Evolutionary conservation across 1,140 invertebrate genomes (phyloP).

Genomic region (Helicoverpa armigera): DNA sequence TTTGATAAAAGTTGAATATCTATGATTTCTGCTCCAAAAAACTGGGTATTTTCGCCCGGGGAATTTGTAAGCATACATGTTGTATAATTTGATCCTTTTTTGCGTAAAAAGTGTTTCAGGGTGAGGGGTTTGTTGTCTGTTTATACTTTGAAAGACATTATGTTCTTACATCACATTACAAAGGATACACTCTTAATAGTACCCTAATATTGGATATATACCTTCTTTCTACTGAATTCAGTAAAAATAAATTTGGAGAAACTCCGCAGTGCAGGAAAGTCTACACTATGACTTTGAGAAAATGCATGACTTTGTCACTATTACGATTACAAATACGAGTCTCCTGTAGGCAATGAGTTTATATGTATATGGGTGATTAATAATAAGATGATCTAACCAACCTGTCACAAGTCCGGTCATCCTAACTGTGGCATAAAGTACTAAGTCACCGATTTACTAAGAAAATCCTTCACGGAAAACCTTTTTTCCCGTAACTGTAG

Average conservation of each 20-base stretch:
- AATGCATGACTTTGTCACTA: no score
- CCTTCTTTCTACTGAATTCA: no score
- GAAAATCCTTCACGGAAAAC: no score
- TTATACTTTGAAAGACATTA: not conserved
- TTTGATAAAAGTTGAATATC: constrained; percentile 1
- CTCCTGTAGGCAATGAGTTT: not conserved
- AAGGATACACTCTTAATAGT: no score
- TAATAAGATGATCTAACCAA: constrained; percentile 11
- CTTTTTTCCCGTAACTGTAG: no score
- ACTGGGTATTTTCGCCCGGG: not conserved
- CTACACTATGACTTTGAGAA: constrained; percentile 1
- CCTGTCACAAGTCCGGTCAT: not conserved
- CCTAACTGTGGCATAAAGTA: not conserved
- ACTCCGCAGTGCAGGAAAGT: no score
- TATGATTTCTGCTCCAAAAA: no score
- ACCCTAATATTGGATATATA: no score
- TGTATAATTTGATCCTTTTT: constrained; percentile 9
- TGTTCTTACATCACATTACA: not conserved
- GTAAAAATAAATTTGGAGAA: no score
- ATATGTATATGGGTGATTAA: constrained; percentile 13
- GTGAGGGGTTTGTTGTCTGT: no score
- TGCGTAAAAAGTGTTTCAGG: not conserved
- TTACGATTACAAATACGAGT: no score
- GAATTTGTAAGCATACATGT: constrained; percentile 1
- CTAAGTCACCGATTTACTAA: not conserved